A percentile compares a stretch with the other conserved stretches of the same genome.
These are phyloP conservation scores for Drosophila planitibia DNA, from an alignment of 2,888 invertebrate genomes.

Conservation along the genomic window DNA sequence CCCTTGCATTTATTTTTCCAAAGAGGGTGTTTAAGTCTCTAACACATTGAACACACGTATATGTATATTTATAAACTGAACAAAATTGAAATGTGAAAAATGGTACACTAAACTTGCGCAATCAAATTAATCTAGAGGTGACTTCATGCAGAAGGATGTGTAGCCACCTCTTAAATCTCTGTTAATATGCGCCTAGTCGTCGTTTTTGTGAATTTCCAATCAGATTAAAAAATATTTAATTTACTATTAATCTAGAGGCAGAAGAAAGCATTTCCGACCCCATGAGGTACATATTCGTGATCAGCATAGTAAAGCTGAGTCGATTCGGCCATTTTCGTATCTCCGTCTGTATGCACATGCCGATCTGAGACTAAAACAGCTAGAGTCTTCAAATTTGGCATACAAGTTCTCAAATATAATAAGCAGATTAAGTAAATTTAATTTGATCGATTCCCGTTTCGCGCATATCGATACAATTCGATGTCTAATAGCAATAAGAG, in stretches of 20 bases:
- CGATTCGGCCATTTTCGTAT: too few relatives aligned
- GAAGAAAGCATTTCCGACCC: background rate
- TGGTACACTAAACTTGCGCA: background rate
- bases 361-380: too few relatives aligned
- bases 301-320: too few relatives aligned
- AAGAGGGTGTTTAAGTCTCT: background rate
- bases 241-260: background rate
- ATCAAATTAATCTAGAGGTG: background rate
- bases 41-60: background rate
- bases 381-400: too few relatives aligned
- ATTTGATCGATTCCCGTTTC: background rate
- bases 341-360: too few relatives aligned
- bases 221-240: background rate
- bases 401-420: too few relatives aligned
- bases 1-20: background rate
- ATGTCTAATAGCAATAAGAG: background rate
- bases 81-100: background rate
- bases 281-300: background rate
- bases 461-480: background rate
- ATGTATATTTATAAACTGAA: conserved; percentile 2
- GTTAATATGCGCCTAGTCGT: background rate
- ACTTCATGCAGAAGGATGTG: background rate
- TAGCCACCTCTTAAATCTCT: too few relatives aligned
- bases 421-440: background rate
- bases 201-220: background rate